A percentile compares a stretch with the other conserved stretches of the same genome.
phyloP scores from a whole-genome alignment of 1,140 invertebrate species.

The Trissolcus basalis region DNA sequence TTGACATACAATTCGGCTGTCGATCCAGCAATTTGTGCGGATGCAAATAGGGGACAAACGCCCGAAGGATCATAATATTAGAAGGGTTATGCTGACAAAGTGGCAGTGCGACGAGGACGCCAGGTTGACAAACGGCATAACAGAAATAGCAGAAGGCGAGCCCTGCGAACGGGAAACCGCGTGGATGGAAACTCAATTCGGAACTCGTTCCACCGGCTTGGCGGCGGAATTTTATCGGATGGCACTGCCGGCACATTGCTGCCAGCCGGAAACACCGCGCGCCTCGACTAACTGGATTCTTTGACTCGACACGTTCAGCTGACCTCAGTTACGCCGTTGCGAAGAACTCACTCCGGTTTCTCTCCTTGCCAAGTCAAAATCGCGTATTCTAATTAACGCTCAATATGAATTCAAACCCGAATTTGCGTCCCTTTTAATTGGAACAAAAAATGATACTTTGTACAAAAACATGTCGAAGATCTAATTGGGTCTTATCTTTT shows the following conservation, averaged over 20 bases:
- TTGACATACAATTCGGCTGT: constrained; percentile 28
- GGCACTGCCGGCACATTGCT: constrained; percentile 30
- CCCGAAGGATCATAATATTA: constrained; percentile 37
- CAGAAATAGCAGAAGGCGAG: constrained; percentile 29
- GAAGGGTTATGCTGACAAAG: constrained; percentile 27
- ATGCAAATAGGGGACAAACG: constrained; percentile 42
- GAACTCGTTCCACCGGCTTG: constrained; percentile 48
- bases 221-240: constrained; percentile 31
- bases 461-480: too few species aligned
- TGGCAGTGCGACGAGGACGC: constrained; percentile 4
- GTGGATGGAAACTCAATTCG: constrained; percentile 49
- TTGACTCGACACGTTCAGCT: constrained; percentile 42
- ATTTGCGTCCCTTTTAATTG: too few species aligned
- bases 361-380: constrained; percentile 15
- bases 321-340: constrained; percentile 43
- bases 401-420: not conserved
- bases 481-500: too few species aligned
- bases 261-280: constrained; percentile 43
- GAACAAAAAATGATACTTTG: too few species aligned
- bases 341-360: constrained; percentile 18
- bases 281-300: constrained; percentile 45
- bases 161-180: constrained; percentile 30
- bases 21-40: constrained; percentile 30
- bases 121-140: constrained; percentile 50
- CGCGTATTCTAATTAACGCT: constrained; percentile 10